Conservation (phyloP, 64 coral and sea anemone genomes). For the Orbicella faveolata region DNA sequence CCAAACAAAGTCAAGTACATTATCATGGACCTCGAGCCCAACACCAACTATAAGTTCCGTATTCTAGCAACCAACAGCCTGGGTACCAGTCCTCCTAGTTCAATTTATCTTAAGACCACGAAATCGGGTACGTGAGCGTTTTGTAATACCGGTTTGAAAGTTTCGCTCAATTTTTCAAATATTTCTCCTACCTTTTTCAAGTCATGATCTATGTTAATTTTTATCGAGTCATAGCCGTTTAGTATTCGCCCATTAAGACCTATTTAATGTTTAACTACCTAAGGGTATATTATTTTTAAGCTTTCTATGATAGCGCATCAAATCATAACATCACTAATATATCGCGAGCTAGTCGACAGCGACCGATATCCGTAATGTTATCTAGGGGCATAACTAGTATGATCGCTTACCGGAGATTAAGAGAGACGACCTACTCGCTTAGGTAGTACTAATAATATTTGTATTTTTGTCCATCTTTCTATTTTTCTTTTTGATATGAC, state of each 20-base stretch:
- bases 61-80: constrained; percentile 73
- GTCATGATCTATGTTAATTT: not conserved
- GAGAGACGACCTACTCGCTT: no score
- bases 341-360: no score
- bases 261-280: no score
- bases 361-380: no score
- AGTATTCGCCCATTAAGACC: no score
- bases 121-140: constrained; percentile 43
- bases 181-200: not conserved
- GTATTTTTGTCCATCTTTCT: not conserved
- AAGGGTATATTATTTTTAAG: no score
- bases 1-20: constrained; percentile 69
- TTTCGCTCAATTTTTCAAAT: not conserved
- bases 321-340: no score
- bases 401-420: no score
- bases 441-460: not conserved
- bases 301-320: no score
- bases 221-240: no score
- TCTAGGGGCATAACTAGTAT: no score
- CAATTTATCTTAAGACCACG: constrained; percentile 60
- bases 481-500: not conserved
- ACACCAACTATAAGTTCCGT: constrained; percentile 82
- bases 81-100: constrained; percentile 66
- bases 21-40: constrained; percentile 57
- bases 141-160: not conserved